Percentiles rank a stretch among this genome's conserved stretches.
These are phyloP conservation scores for Coreoperca whiteheadi DNA, from an alignment of 2,113 vertebrate genomes.

Conservation along the genomic window DNA sequence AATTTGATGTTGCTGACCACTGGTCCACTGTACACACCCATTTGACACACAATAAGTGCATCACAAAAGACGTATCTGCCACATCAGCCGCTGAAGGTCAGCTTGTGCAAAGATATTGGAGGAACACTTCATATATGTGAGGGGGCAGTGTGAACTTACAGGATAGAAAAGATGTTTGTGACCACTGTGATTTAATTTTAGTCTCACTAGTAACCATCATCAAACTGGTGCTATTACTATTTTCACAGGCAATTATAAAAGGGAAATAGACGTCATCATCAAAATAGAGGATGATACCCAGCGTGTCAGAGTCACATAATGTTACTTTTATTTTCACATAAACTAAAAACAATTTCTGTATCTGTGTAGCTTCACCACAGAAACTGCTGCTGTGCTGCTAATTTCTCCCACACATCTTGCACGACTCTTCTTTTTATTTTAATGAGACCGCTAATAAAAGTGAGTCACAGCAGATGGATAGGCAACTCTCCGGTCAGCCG, in stretches of 20 bases:
- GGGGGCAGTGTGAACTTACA: background rate
- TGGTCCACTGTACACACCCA: constrained; percentile 38
- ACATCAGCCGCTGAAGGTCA: constrained; percentile 63
- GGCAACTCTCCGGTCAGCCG: constrained; percentile 54
- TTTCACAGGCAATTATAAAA: background rate
- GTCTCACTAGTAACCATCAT: background rate
- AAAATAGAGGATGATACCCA: background rate
- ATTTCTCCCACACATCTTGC: constrained; percentile 64
- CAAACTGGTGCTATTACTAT: background rate
- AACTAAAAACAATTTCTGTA: constrained; percentile 8
- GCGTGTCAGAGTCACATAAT: background rate
- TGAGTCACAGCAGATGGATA: constrained; percentile 64
- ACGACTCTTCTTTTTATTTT: constrained; percentile 55
- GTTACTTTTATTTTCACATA: background rate
- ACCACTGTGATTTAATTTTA: constrained; percentile 2
- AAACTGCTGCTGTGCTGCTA: constrained; percentile 46
- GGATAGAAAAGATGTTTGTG: constrained; percentile 27
- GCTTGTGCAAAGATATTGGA: constrained; percentile 36
- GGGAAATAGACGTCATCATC: background rate
- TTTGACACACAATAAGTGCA: constrained; percentile 62
- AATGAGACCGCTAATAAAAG: constrained; percentile 44
- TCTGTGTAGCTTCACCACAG: constrained; percentile 14
- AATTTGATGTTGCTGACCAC: constrained; percentile 60
- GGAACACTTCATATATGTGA: constrained; percentile 27
- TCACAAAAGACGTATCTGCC: constrained; percentile 46